Evolutionary conservation across 2,113 vertebrate species (phyloP), one percentile per base, ranked within the genome.

Genomic region (Prolemur simus): DNA sequence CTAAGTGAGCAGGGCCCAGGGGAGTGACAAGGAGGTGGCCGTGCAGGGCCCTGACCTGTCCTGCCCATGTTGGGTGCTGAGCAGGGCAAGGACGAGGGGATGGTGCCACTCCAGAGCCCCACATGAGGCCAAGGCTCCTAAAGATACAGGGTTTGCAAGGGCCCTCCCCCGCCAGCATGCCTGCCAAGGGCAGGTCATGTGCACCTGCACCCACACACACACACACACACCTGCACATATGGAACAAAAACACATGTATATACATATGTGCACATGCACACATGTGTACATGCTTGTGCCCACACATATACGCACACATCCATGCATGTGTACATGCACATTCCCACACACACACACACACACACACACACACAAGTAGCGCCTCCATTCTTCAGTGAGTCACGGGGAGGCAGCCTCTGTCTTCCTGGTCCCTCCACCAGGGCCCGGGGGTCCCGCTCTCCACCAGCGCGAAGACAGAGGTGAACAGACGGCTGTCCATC

Each of bases 11-110:
- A 15, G 81, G 80, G 91, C 68, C 10, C n/a, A 42, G 27, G 52
- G 0, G 12, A 7, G 68, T 27, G 45, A 45, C 2, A 29, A 5
- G 34, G 34, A 18, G 39, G 37, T 1, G 10, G 76, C 68, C 27
- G 0, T 15, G 3, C 6, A 13, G 83, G 25, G 29, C n/a, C 52
- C 23, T 2, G 23, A 5, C 17, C 1, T 1, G 3, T 58, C n/a
- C 58, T 27, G 8, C 10, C 20, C 37, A 6, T 0, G 2, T 25
- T 20, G 49, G 45, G 21, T 5, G 20, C 54, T 60, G 12, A 20
- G 10, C 10, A 3, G 1, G 34, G 21, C 3, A 17, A n/a, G 42
- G 37, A 10, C 5, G 0, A 49, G 32, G 14, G 14, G 21, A 14
- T 0, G 3, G 8, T 1, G 32, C 25, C 32, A 21, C 34, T 8